phyloP scores from a whole-genome alignment of 64 coral and sea anemone genomes.

The Hydrozoanthus tunicans region DNA sequence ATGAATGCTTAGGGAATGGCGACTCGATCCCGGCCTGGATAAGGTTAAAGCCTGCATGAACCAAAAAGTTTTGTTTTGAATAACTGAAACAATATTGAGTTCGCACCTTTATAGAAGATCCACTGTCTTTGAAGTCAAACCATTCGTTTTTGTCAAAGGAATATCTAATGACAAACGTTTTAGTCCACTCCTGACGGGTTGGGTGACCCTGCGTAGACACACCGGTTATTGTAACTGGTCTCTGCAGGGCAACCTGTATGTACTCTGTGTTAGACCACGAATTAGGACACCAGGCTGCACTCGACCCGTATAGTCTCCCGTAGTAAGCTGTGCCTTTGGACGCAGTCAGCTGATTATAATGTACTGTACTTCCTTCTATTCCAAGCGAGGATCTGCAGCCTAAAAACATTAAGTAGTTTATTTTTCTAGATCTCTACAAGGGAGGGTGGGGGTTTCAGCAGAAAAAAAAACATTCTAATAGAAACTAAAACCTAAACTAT shows the following conservation, averaged over 20 bases:
- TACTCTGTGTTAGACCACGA: not conserved
- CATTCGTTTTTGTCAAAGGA: not conserved
- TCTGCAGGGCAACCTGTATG: not conserved
- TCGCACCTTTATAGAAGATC: not conserved
- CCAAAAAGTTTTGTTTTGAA: no score
- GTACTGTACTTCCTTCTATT: not conserved
- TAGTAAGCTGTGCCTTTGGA: not conserved
- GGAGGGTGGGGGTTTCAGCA: no score
- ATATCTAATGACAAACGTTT: not conserved
- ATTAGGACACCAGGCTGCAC: not conserved
- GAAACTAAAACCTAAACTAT: no score
- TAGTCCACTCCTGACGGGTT: not conserved
- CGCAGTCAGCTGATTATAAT: not conserved
- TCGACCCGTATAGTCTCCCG: not conserved
- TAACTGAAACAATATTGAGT: no score
- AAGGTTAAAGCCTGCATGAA: no score
- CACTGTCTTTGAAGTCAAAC: slow-evolving; percentile 7
- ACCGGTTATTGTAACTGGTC: not conserved
- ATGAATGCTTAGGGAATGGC: no score
- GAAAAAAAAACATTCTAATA: no score
- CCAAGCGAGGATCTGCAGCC: slow-evolving; percentile 2
- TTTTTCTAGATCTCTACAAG: no score
- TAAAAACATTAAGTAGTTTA: not conserved
- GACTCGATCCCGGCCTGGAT: no score
- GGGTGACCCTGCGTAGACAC: not conserved